Evolutionary conservation across 2,797 vertebrate genomes (phyloP).

Genomic region (Enteromius afrohamiltoni): DNA sequence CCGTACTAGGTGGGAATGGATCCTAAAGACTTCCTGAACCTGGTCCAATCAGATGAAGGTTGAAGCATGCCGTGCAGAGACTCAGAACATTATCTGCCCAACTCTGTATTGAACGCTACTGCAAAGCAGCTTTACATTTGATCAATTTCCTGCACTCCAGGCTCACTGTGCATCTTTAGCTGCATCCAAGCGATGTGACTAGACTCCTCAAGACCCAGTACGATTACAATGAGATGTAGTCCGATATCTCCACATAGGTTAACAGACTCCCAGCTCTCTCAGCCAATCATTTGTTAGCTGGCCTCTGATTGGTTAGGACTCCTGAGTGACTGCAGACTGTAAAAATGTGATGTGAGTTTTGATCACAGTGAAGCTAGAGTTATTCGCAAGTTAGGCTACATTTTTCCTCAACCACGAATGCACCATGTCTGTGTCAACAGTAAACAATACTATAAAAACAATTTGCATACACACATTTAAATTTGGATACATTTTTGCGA

Average conservation of each 20-base stretch:
- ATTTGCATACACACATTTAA: constrained; percentile 25
- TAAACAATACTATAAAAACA: constrained; percentile 46
- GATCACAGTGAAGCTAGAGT: constrained; percentile 73
- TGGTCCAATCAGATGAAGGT: constrained; percentile 51
- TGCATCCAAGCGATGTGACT: constrained; percentile 48
- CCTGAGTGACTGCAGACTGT: constrained; percentile 67
- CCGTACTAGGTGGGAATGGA: constrained; percentile 60
- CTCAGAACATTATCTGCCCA: neutral
- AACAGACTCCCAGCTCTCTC: constrained; percentile 55
- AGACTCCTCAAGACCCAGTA: constrained; percentile 31
- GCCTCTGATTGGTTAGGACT: constrained; percentile 66
- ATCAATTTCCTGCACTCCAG: neutral
- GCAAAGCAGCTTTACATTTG: constrained; percentile 11
- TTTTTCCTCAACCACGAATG: constrained; percentile 44
- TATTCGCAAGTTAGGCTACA: constrained; percentile 35
- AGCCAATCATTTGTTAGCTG: constrained; percentile 62
- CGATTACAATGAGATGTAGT: neutral
- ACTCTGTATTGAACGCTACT: neutral
- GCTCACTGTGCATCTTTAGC: constrained; percentile 54
- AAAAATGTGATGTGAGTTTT: constrained; percentile 67
- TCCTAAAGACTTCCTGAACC: constrained; percentile 68
- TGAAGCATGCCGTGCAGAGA: constrained; percentile 37
- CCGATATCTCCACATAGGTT: constrained; percentile 15
- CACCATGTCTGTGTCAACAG: constrained; percentile 56
- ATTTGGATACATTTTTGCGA: constrained; percentile 9